Base-by-base conservation (phyloP, 1,140 invertebrate species). In the Zaprionus kolodkinae region DNA sequence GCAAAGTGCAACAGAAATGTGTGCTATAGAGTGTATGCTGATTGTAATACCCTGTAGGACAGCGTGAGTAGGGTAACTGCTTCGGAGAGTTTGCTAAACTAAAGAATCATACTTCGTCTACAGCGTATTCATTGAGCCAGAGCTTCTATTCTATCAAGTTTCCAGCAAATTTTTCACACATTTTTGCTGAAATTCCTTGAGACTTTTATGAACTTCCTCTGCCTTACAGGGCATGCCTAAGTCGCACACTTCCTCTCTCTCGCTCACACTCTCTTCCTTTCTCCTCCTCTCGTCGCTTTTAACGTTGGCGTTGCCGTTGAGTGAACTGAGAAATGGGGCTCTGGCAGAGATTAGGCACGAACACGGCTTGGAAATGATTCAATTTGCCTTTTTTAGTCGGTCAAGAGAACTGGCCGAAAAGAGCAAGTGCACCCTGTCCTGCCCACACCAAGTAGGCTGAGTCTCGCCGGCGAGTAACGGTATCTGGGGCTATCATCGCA, bases 341-440 rank as follows among this genome's bases (percentile, higher is more conserved):
- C 45, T 21, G 45, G 43, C 61, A 64, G 43, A 76, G 73, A 76
- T 76, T 76, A 76, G 56, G 69, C 73, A 76, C 69, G 69, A 70
- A 76, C 73, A 61, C 25, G 62, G 56, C 59, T 66, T 50, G 35
- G 69, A 59, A 78, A 70, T 78, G 70, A 75, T 76, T 79, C 76
- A 79, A 79, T 79, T 76, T 79, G 38, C 35, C 27, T 72, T 63
- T 62, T 62, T 13, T 57, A 73, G 74, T 66, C 57, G 74, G 74
- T 73, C 74, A 77, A 73, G 57, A 67, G 70, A 57, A 63, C 70
- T 15, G 17, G 17, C 40, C 60, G 27, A 40, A 68, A 43, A 66
- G 45, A 36, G 40, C 56, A 13, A 54, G 52, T n/a, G 25, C 25
- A 11, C 54, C 72, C 33, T 43, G 27, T 45, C 1, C 3, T 15